Percentiles rank a stretch among this genome's conserved stretches.
phyloP scores from a whole-genome alignment of 2,888 invertebrate species.

The Pinctada fucata region DNA sequence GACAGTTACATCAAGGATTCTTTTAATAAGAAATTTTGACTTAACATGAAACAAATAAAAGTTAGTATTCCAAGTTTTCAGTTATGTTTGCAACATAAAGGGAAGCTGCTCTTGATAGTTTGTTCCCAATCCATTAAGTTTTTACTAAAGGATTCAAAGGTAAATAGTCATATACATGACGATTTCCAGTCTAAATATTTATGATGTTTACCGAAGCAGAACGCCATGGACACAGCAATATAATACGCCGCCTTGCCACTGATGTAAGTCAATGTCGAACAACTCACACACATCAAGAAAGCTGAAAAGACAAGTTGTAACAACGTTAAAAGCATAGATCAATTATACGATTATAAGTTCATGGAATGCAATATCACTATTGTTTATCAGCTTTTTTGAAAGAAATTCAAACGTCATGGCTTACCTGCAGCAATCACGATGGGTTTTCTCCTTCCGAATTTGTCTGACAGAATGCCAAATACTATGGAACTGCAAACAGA shows the following conservation, averaged over 20 bases:
- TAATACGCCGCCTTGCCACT: slow-evolving; percentile 68
- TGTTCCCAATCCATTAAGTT: too few species aligned
- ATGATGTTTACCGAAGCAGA: slow-evolving; percentile 68
- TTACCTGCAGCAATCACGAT: slow-evolving; percentile 72
- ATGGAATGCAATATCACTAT: background rate
- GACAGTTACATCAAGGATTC: too few species aligned
- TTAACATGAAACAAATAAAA: background rate
- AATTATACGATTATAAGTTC: background rate
- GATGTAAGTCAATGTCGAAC: slow-evolving; percentile 59
- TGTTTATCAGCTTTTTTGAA: background rate
- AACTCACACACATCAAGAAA: slow-evolving; percentile 67
- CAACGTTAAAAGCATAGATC: background rate
- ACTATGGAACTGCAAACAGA: slow-evolving; percentile 67
- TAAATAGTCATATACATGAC: too few species aligned
- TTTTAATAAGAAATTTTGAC: background rate
- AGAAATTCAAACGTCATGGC: slow-evolving; percentile 5
- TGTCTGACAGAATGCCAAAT: slow-evolving; percentile 72
- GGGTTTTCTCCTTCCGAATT: slow-evolving; percentile 66
- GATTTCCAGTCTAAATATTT: too few species aligned
- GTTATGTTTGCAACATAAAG: too few species aligned
- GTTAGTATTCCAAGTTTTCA: background rate
- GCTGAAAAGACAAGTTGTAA: slow-evolving; percentile 55
- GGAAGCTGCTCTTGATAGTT: too few species aligned
- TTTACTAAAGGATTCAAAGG: too few species aligned
- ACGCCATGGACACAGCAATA: slow-evolving; percentile 64